Conservation (phyloP, 2,797 vertebrate species). For the Silurus aristotelis region DNA sequence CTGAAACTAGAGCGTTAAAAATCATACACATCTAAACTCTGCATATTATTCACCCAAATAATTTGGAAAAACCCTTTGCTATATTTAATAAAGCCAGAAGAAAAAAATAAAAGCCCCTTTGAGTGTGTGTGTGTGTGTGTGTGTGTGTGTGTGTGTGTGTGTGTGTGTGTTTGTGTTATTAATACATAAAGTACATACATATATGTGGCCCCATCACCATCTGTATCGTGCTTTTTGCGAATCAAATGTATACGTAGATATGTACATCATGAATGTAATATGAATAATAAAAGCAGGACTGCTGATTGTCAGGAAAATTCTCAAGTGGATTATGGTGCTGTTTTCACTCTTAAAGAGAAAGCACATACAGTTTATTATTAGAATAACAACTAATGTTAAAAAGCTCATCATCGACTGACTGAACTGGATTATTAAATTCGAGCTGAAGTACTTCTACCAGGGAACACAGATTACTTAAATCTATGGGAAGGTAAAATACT, state of each 20-base stretch:
- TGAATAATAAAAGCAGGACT: constrained; percentile 20
- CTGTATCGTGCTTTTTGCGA: not conserved
- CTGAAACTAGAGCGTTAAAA: constrained; percentile 20
- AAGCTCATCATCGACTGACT: not conserved
- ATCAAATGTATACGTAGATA: not conserved
- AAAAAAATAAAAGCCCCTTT: constrained; percentile 17
- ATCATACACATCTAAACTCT: not conserved
- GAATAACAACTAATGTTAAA: not conserved
- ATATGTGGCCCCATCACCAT: not conserved
- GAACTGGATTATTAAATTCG: not conserved
- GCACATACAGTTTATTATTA: not conserved
- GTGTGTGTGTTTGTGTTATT: constrained; percentile 17
- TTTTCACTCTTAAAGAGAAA: not conserved
- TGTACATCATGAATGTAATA: not conserved
- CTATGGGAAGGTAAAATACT: not conserved
- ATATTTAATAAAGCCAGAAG: constrained; percentile 29
- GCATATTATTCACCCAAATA: constrained; percentile 17
- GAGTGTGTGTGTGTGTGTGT: constrained; percentile 13
- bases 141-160: not conserved
- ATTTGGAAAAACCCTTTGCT: constrained; percentile 23
- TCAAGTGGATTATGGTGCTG: constrained; percentile 17
- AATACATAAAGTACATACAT: not conserved
- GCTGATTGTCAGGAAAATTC: constrained; percentile 10
- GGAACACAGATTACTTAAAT: not conserved
- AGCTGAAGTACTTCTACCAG: not conserved